phyloP scores from a whole-genome alignment of 2,888 invertebrate genomes.

The Acronicta leporina region DNA sequence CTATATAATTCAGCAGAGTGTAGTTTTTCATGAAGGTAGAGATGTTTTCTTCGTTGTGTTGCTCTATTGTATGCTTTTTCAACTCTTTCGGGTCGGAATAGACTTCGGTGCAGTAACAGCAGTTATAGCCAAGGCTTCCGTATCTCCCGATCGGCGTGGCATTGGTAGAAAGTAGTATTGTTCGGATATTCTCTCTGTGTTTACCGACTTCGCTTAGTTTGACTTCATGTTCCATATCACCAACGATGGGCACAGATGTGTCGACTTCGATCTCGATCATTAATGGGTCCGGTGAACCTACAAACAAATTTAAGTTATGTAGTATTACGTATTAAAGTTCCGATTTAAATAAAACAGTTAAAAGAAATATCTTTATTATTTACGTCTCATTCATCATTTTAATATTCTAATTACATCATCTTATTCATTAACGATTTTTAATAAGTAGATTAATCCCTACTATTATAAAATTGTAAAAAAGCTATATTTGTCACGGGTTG shows the following conservation, averaged over 20 bases:
- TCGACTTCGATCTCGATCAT: constrained; percentile 46
- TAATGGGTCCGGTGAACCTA: constrained; percentile 45
- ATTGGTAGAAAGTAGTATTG: constrained; percentile 58
- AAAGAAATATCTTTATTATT: too few relatives aligned
- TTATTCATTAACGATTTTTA: too few relatives aligned
- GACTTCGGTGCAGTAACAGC: constrained; percentile 67
- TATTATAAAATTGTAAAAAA: too few relatives aligned
- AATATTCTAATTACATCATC: too few relatives aligned
- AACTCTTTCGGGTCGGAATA: constrained; percentile 65
- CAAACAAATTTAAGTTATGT: constrained; percentile 31
- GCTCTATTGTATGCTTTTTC: constrained; percentile 65
- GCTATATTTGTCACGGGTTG: too few relatives aligned
- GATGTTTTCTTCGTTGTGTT: constrained; percentile 44
- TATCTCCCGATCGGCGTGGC: constrained; percentile 67
- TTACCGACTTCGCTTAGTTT: constrained; percentile 53
- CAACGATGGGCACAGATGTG: constrained; percentile 22
- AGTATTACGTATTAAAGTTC: constrained; percentile 24
- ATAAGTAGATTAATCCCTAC: too few relatives aligned
- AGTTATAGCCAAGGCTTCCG: constrained; percentile 63
- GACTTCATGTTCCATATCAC: constrained; percentile 8
- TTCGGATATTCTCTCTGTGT: constrained; percentile 60
- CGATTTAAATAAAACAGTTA: too few relatives aligned
- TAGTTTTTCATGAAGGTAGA: constrained; percentile 45
- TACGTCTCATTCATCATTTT: too few relatives aligned
- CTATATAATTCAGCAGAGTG: constrained; percentile 53